Conservation (phyloP, 2,888 invertebrate species). For the Chrysina gloriosa region DNA sequence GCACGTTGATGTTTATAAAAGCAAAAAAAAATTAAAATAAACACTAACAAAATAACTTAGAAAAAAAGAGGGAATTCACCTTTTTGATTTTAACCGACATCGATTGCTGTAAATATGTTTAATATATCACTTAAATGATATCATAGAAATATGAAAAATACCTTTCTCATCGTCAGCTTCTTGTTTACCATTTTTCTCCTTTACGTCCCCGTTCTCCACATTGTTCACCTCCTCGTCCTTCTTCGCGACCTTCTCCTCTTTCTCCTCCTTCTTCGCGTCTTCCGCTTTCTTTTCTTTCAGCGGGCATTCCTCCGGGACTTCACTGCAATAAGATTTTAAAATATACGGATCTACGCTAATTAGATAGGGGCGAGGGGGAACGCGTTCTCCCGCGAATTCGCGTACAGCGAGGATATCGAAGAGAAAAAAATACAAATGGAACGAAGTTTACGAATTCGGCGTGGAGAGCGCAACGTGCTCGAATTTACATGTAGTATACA, state of each 20-base stretch:
- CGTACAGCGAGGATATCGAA: too few species aligned
- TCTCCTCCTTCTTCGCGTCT: constrained; percentile 55
- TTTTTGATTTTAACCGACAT: constrained; percentile 35
- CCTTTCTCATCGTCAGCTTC: constrained; percentile 57
- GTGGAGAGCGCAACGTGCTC: constrained; percentile 5
- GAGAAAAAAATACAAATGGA: constrained; percentile 18
- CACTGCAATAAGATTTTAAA: constrained; percentile 15
- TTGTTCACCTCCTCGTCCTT: constrained; percentile 57
- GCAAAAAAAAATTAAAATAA: constrained; percentile 15
- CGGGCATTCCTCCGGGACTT: constrained; percentile 35
- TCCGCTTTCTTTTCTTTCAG: constrained; percentile 48
- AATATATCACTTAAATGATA: constrained; percentile 36
- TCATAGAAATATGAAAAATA: constrained; percentile 35
- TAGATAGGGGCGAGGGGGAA: too few species aligned
- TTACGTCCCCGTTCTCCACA: constrained; percentile 63
- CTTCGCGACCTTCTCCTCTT: constrained; percentile 63
- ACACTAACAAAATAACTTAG: constrained; percentile 18
- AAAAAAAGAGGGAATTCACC: constrained; percentile 24
- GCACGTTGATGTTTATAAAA: constrained; percentile 1
- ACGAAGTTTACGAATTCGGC: too few species aligned
- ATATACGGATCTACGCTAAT: too few species aligned
- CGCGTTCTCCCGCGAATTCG: too few species aligned
- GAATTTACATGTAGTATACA: constrained; percentile 14
- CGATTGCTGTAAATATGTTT: constrained; percentile 35
- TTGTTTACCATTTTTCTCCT: constrained; percentile 64